These are phyloP conservation scores for Prosapia bicincta DNA, from an alignment of 2,888 invertebrate species.

Conservation along the genomic window DNA sequence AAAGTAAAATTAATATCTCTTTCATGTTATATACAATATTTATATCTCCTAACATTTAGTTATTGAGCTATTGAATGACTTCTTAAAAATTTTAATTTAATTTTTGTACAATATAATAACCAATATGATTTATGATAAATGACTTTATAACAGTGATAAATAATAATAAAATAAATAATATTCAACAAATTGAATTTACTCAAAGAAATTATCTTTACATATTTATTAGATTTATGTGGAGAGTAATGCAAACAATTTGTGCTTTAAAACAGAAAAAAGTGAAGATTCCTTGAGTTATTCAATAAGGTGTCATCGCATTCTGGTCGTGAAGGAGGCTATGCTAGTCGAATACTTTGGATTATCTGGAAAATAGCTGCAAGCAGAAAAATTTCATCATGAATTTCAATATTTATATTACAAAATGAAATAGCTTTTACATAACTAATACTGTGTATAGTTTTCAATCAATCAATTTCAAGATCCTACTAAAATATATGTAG, in stretches of 20 bases:
- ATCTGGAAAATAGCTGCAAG: conserved; percentile 92
- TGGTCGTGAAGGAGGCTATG: conserved; percentile 44
- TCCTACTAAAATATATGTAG: too few species aligned
- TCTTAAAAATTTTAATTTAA: neutral
- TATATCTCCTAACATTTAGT: conserved; percentile 6
- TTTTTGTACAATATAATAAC: neutral
- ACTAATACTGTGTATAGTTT: too few species aligned
- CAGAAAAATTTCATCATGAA: too few species aligned
- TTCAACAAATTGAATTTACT: conserved; percentile 2
- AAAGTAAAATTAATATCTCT: neutral
- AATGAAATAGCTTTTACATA: too few species aligned
- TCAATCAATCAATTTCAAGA: too few species aligned
- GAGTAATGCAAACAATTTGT: conserved; percentile 7
- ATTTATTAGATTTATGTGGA: neutral
- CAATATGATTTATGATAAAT: neutral
- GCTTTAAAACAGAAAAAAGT: conserved; percentile 5
- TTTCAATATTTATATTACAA: too few species aligned
- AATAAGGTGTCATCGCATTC: neutral
- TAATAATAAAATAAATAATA: neutral
- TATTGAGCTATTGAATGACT: neutral
- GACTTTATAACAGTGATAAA: neutral
- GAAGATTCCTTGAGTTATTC: conserved; percentile 6
- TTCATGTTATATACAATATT: conserved; percentile 24
- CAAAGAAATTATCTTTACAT: neutral
- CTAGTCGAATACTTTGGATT: conserved; percentile 90